These are phyloP conservation scores for Saturnia japonica DNA, from an alignment of 2,888 invertebrate species.

Conservation along the genomic window DNA sequence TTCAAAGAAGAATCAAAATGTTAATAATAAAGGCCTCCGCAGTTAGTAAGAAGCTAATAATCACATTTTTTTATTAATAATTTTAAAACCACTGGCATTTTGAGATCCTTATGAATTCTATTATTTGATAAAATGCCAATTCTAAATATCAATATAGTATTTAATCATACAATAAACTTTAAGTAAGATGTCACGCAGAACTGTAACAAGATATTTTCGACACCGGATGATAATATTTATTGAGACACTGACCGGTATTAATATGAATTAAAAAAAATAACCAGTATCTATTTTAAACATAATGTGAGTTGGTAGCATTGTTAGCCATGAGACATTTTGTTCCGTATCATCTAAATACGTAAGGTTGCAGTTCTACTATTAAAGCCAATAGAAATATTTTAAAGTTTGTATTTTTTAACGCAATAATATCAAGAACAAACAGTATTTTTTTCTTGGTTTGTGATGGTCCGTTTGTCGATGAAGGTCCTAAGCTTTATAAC, in stretches of 20 bases:
- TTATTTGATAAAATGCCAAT: background rate
- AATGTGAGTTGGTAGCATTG: background rate
- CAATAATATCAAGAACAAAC: too few relatives aligned
- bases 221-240: background rate
- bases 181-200: background rate
- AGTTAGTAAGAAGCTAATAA: background rate
- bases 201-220: conserved; percentile 6
- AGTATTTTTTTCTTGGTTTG: too few relatives aligned
- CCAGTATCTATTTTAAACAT: background rate
- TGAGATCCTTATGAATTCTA: background rate
- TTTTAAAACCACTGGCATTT: background rate
- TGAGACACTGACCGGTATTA: background rate
- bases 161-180: background rate
- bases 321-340: background rate
- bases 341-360: background rate
- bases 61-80: background rate
- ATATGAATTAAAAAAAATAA: background rate
- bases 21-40: too few relatives aligned
- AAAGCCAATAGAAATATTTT: too few relatives aligned
- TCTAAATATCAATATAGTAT: background rate
- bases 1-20: too few relatives aligned
- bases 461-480: too few relatives aligned
- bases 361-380: background rate
- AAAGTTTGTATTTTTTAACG: too few relatives aligned
- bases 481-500: too few relatives aligned